These are phyloP conservation scores for Bos taurus DNA, from an alignment of 2,113 vertebrate species.

Conservation along the genomic window ARS-UCD2.0 NC_037335.1:57234501-57235000, in stretches of 20 bases:
- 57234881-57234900: not conserved
- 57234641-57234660: not conserved
- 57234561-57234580: not conserved
- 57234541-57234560: not conserved
- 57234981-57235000: not conserved
- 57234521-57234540: not conserved
- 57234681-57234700: not conserved
- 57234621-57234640: not conserved
- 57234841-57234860: not conserved
- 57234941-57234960: not conserved
- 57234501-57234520: not conserved
- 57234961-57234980: not conserved
- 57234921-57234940: not conserved
- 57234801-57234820: not conserved
- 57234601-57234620: not conserved
- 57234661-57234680: not conserved
- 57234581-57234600: not conserved
- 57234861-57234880: not conserved
- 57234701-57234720: not conserved
- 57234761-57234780: not conserved
- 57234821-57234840: not conserved
- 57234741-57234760: not conserved
- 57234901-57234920: not conserved
- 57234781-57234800: not conserved
- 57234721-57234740: not conserved